Conservation (phyloP, 2,113 vertebrate genomes). For the Corvus moneduloides region DNA sequence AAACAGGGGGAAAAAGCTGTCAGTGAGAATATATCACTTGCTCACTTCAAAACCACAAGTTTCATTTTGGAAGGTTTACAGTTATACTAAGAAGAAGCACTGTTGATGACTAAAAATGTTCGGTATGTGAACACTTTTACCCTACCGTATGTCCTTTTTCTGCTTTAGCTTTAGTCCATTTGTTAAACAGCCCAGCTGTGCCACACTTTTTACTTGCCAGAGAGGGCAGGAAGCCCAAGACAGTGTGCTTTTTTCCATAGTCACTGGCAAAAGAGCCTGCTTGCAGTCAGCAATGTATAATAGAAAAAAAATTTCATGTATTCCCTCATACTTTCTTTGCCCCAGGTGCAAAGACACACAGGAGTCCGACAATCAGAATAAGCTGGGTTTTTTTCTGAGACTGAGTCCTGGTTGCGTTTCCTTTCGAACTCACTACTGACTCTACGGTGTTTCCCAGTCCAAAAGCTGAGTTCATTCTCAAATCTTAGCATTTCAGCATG, state of each 20-base stretch:
- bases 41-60: background rate
- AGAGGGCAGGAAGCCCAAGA: background rate
- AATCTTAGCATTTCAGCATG: background rate
- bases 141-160: background rate
- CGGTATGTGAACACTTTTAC: background rate
- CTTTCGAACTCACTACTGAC: background rate
- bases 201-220: background rate
- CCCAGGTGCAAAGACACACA: background rate
- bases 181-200: background rate
- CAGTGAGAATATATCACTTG: background rate
- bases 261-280: background rate
- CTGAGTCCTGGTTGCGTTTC: background rate
- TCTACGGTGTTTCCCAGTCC: rapidly evolving
- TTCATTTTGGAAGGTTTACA: background rate
- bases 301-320: background rate
- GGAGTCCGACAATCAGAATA: background rate
- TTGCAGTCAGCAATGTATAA: background rate
- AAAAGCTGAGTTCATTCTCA: background rate
- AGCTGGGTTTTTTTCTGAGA: background rate
- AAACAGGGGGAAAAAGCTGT: background rate
- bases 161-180: background rate
- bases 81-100: background rate
- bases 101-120: background rate
- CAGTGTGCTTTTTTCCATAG: background rate
- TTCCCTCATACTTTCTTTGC: background rate